Conservation (phyloP, 2,797 vertebrate genomes). For the Anisognathus igniventris region DNA sequence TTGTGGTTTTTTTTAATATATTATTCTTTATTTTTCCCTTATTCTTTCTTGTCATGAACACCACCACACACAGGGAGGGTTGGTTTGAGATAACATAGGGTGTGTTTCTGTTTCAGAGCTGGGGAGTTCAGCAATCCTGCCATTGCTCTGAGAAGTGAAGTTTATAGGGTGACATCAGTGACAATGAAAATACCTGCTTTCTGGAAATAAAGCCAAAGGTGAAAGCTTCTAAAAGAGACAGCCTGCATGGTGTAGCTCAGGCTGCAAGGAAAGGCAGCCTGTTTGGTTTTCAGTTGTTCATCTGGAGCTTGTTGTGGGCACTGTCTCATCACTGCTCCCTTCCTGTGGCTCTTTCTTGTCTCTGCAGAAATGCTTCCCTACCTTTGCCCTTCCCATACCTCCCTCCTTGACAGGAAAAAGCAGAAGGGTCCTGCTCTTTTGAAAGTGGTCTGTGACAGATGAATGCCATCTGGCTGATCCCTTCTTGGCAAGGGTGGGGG, state of each 20-base stretch:
- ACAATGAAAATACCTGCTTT: not conserved
- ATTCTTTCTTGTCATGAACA: not conserved
- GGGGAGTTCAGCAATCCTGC: not conserved
- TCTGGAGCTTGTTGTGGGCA: not conserved
- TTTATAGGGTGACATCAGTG: not conserved
- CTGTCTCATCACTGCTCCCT: not conserved
- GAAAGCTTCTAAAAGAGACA: not conserved
- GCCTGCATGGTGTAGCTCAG: not conserved
- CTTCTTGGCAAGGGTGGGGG: not conserved
- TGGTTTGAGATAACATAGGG: not conserved
- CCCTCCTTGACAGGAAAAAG: not conserved
- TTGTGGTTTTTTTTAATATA: accelerated
- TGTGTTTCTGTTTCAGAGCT: not conserved
- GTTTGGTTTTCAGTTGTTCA: not conserved
- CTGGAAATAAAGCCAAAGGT: not conserved
- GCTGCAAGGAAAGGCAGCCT: accelerated
- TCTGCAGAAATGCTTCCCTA: not conserved
- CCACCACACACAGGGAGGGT: not conserved
- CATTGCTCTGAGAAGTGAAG: not conserved
- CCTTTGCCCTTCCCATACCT: not conserved
- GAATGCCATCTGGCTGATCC: not conserved
- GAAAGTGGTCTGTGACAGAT: not conserved
- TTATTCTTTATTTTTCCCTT: not conserved
- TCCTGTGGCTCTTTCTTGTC: not conserved
- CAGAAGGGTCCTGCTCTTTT: not conserved